Conservation (phyloP, 1,140 invertebrate species). For the Patella vulgata region DNA sequence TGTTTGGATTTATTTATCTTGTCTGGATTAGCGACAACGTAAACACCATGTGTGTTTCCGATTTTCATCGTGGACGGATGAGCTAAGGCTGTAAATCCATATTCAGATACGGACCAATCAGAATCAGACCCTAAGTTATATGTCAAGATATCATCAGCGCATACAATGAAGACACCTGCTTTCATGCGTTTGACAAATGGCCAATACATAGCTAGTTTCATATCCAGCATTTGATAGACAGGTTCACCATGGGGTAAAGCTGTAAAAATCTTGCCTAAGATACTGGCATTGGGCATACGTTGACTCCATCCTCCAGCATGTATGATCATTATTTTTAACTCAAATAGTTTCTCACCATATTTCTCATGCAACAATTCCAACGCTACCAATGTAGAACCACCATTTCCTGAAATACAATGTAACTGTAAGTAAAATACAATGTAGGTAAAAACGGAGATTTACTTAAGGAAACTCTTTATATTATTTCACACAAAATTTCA, state of each 20-base stretch:
- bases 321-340: conserved; percentile 64
- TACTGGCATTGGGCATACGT: conserved; percentile 66
- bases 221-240: conserved; percentile 65
- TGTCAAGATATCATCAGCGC: conserved; percentile 68
- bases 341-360: conserved; percentile 54
- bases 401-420: conserved; percentile 61
- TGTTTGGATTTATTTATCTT: conserved; percentile 30
- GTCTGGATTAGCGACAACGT: conserved; percentile 55
- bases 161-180: conserved; percentile 67
- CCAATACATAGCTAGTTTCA: conserved; percentile 67
- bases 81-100: conserved; percentile 67
- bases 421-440: conserved; percentile 11
- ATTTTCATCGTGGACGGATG: conserved; percentile 66
- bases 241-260: conserved; percentile 60
- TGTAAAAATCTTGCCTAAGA: conserved; percentile 68
- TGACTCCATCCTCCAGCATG: conserved; percentile 69
- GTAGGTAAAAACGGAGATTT: too few species aligned
- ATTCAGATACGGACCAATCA: conserved; percentile 54
- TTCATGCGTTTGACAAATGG: conserved; percentile 66
- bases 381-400: conserved; percentile 66
- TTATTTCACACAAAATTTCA: too few species aligned
- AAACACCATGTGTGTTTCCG: conserved; percentile 68
- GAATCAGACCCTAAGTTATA: conserved; percentile 52
- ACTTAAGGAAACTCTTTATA: too few species aligned
- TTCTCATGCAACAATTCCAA: conserved; percentile 51